These are phyloP conservation scores for Oryzias curvinotus DNA, from an alignment of 2,113 vertebrate species.

Conservation along the genomic window DNA sequence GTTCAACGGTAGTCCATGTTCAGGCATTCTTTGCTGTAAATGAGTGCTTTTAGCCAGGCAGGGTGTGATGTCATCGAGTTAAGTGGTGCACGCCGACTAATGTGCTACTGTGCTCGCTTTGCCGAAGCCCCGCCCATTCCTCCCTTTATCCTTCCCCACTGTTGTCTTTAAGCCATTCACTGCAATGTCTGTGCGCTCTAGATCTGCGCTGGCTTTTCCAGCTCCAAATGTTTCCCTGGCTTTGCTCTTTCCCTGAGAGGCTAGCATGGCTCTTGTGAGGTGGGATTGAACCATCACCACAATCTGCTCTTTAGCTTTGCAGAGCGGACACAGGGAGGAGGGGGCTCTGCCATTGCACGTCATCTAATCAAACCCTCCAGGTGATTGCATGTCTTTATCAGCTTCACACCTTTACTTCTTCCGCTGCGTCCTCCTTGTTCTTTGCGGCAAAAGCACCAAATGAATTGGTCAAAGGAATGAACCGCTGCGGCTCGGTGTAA, in stretches of 20 bases:
- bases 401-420: slow-evolving; percentile 12
- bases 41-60: slow-evolving; percentile 54
- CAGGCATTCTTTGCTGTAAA: slow-evolving; percentile 63
- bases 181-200: slow-evolving; percentile 1
- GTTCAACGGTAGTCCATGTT: slow-evolving; percentile 48
- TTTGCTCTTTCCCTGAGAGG: slow-evolving; percentile 15
- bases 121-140: slow-evolving; percentile 58
- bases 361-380: slow-evolving; percentile 11
- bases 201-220: slow-evolving; percentile 1
- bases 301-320: slow-evolving; percentile 9
- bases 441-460: slow-evolving; percentile 26
- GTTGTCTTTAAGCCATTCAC: slow-evolving; percentile 24
- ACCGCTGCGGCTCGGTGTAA: slow-evolving; percentile 19
- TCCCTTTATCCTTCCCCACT: slow-evolving; percentile 28
- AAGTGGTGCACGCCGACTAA: slow-evolving; percentile 63
- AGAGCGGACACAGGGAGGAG: slow-evolving; percentile 3
- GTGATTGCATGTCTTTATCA: slow-evolving; percentile 22
- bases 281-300: slow-evolving; percentile 13
- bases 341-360: slow-evolving; percentile 28
- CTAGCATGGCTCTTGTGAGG: slow-evolving; percentile 13
- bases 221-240: slow-evolving; percentile 48
- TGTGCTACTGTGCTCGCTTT: slow-evolving; percentile 51
- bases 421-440: slow-evolving; percentile 16
- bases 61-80: slow-evolving; percentile 45
- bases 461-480: slow-evolving; percentile 21